Percentiles rank a stretch among this genome's conserved stretches.
Conservation (phyloP, 1,140 invertebrate species). For the Drosophila punjabiensis region DNA sequence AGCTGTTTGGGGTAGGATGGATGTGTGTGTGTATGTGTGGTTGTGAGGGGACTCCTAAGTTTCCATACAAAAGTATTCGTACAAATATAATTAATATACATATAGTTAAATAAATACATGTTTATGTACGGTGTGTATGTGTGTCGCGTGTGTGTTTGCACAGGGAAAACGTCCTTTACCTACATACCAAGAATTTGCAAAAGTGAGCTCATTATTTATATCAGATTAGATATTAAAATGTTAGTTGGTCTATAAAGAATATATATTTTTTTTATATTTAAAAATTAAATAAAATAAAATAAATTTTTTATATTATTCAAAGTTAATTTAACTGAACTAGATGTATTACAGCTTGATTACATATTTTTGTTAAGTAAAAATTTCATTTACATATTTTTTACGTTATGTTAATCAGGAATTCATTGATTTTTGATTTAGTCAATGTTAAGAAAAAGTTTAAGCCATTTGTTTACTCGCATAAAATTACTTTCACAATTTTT, state of each 20-base stretch:
- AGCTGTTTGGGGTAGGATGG: conserved; percentile 8
- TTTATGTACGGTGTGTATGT: conserved; percentile 51
- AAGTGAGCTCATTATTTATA: background rate
- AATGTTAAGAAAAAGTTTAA: no score
- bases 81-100: conserved; percentile 68
- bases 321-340: background rate
- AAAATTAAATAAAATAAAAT: no score
- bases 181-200: background rate
- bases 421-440: no score
- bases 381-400: background rate
- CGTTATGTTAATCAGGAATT: no score
- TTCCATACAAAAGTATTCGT: conserved; percentile 56
- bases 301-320: background rate
- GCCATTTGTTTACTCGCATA: no score
- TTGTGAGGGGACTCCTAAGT: conserved; percentile 44
- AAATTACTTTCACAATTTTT: background rate
- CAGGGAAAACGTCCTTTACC: conserved; percentile 13
- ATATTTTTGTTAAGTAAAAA: background rate
- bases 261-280: no score
- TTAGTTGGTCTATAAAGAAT: no score
- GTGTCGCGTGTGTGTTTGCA: conserved; percentile 21
- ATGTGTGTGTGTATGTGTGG: conserved; percentile 21
- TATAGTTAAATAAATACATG: conserved; percentile 75
- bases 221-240: background rate
- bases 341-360: background rate